These are phyloP conservation scores for Chionoecetes opilio DNA, from an alignment of 1,140 invertebrate species.

Conservation along the genomic window DNA sequence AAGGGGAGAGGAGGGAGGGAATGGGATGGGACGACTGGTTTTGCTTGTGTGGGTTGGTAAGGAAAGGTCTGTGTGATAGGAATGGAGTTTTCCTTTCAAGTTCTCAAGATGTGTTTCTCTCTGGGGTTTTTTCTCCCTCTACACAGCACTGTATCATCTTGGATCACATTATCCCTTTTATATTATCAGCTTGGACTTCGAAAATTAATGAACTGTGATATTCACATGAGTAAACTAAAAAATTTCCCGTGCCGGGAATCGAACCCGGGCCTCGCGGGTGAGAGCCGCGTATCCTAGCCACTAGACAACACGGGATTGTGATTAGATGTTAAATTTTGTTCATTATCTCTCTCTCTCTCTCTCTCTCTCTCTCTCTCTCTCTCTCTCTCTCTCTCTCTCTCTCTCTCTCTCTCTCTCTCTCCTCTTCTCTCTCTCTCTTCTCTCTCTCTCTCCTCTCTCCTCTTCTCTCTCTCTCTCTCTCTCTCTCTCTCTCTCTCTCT, in stretches of 20 bases:
- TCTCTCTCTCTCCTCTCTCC: too few relatives aligned
- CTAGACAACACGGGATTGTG: slow-evolving; percentile 81
- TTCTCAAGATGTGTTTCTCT: not conserved
- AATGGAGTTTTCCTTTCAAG: not conserved
- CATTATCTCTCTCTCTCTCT: too few relatives aligned
- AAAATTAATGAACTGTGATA: too few relatives aligned
- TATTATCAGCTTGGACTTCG: too few relatives aligned
- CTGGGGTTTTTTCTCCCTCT: too few relatives aligned
- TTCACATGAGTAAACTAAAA: too few relatives aligned
- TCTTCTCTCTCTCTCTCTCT: not conserved
- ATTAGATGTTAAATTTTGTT: too few relatives aligned
- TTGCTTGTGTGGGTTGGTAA: not conserved
- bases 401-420: too few relatives aligned
- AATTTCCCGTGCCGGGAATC: slow-evolving; percentile 78
- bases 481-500: not conserved
- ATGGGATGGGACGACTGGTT: not conserved
- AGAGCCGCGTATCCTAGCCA: slow-evolving; percentile 82
- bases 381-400: too few relatives aligned
- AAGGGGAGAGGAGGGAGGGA: not conserved
- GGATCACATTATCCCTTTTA: too few relatives aligned
- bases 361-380: too few relatives aligned
- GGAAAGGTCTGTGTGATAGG: not conserved
- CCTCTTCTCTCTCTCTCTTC: not conserved
- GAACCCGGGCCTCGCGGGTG: slow-evolving; percentile 81
- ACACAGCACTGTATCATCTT: too few relatives aligned